Conservation (phyloP, 2,888 invertebrate genomes). For the Zhengitettix transpicula region DNA sequence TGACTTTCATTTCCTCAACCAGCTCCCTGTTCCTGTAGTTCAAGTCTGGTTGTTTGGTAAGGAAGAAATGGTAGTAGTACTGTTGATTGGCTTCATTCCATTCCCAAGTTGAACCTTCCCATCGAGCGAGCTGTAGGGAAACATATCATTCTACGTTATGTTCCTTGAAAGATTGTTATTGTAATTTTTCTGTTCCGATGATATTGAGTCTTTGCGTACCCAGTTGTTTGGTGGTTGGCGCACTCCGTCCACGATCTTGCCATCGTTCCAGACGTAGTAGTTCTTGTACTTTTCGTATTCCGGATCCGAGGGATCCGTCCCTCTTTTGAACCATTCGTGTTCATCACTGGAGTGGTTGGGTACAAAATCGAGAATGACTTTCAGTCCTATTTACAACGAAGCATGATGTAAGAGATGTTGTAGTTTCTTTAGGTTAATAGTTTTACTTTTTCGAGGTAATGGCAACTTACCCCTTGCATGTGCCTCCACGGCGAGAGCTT, state of each 20-base stretch:
- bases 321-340: constrained; percentile 30
- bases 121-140: no score
- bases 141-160: no score
- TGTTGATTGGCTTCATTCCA: constrained; percentile 43
- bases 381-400: constrained; percentile 11
- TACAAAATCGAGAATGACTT: constrained; percentile 18
- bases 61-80: constrained; percentile 53
- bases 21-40: constrained; percentile 45
- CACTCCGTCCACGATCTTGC: not conserved
- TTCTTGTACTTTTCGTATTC: not conserved
- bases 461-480: no score
- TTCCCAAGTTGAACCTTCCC: constrained; percentile 48
- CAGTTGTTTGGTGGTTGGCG: not conserved
- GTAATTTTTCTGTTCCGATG: no score
- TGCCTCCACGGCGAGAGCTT: no score
- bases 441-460: no score
- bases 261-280: not conserved
- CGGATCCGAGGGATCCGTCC: not conserved
- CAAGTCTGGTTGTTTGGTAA: constrained; percentile 44
- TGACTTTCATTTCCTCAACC: constrained; percentile 30
- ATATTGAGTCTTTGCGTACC: not conserved
- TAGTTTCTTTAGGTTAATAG: no score
- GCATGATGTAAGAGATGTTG: not conserved
- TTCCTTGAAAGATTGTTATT: no score
- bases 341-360: constrained; percentile 22